Conservation (phyloP, 1,140 invertebrate species). For the Aplysia californica region DNA sequence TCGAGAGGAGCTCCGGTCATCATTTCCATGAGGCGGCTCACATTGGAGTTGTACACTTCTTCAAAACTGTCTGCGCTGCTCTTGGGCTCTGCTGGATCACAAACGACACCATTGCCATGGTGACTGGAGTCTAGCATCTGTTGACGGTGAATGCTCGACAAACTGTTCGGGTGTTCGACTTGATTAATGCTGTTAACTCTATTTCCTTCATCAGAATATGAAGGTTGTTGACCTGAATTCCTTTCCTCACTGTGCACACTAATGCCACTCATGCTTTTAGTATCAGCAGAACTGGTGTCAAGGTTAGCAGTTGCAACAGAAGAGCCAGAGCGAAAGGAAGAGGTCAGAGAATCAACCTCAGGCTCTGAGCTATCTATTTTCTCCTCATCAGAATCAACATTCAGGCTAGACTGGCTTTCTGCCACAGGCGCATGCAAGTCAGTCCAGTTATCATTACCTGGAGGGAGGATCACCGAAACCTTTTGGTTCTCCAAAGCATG, state of each 20-base stretch:
- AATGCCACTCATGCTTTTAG: not conserved
- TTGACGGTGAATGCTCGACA: too few species aligned
- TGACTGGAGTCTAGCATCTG: not conserved
- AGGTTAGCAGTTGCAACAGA: not conserved
- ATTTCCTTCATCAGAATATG: not conserved
- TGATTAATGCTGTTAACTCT: not conserved
- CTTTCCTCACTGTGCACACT: not conserved
- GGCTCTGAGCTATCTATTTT: not conserved
- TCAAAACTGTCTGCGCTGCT: conserved; percentile 19
- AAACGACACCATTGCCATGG: not conserved
- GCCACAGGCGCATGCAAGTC: not conserved
- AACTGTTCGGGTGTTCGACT: too few species aligned
- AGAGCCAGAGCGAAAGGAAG: not conserved
- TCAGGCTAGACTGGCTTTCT: not conserved
- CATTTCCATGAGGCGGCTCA: conserved; percentile 3
- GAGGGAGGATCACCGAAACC: not conserved
- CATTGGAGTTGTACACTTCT: conserved; percentile 22
- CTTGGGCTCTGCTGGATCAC: not conserved
- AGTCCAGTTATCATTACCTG: conserved; percentile 6
- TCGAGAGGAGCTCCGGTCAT: not conserved
- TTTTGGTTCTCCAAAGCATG: conserved; percentile 2
- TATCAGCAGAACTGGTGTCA: not conserved
- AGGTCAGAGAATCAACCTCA: not conserved
- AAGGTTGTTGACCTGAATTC: not conserved
- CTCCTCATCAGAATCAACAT: not conserved